Evolutionary conservation across 2,888 invertebrate species (phyloP).

Genomic region (Netelia inedita): DNA sequence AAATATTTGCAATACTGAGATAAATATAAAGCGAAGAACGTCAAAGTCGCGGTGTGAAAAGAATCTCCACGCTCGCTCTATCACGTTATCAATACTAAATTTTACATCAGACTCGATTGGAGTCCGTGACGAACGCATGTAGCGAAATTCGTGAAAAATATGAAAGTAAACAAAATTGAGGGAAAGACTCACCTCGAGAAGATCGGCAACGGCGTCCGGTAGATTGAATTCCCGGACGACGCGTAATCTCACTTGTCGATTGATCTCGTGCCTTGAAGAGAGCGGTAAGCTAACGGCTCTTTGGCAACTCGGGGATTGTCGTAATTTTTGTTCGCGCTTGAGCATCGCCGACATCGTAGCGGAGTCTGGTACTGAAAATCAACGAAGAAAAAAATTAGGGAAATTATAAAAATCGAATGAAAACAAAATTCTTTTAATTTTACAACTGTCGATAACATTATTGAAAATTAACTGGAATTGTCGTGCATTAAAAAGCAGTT

Average conservation of each 20-base stretch:
- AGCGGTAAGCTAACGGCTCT: conserved; percentile 91
- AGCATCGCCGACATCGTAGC: conserved; percentile 92
- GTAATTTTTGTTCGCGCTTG: conserved; percentile 93
- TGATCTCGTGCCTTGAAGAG: conserved; percentile 92
- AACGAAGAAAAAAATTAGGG: conserved; percentile 13
- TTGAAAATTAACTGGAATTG: not conserved
- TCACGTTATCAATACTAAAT: too few species aligned
- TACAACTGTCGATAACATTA: not conserved
- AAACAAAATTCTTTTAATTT: conserved; percentile 1
- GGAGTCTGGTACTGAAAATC: conserved; percentile 89
- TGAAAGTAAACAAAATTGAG: not conserved
- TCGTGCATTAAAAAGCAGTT: too few species aligned
- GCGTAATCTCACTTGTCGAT: conserved; percentile 91
- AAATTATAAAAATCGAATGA: not conserved
- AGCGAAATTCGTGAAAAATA: too few species aligned
- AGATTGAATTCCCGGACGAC: conserved; percentile 97
- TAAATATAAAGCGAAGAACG: too few species aligned
- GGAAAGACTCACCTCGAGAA: conserved; percentile 87
- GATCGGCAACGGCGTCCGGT: conserved; percentile 94
- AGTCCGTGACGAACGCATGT: too few species aligned
- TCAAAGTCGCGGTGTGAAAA: too few species aligned
- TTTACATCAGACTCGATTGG: too few species aligned
- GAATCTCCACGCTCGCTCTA: too few species aligned
- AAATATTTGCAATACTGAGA: too few species aligned
- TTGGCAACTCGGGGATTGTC: conserved; percentile 92